Base-by-base conservation (phyloP, 2,888 invertebrate species). In the Drosophila lacicola region DNA sequence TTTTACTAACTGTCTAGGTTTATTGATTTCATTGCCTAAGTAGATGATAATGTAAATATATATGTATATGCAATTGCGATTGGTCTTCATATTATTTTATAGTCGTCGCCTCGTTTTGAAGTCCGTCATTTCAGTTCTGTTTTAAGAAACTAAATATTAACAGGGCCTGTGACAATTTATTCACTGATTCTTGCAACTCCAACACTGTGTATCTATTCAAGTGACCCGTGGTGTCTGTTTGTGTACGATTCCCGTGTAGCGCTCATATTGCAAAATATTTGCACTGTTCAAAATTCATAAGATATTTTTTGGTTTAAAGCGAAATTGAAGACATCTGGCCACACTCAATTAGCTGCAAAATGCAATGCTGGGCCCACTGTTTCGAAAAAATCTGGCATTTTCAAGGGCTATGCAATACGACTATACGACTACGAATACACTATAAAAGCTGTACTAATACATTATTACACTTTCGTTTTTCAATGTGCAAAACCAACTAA, bases 401-500 rank as follows among this genome's bases (percentile, higher is more conserved):
- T 51, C 17, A 29, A 68, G 19, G 50, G 39, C 50, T 53, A 47
- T n/a, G 46, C 42, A n/a, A n/a, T n/a, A n/a, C n/a, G n/a, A n/a
- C n/a, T n/a, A 39, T 64, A 68, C 60, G 33, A 70, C 45, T 68
- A 42, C 39, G 53, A 56, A 17, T 46, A 36, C 25, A 66, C 37
- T 61, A 69, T 51, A 51, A 37, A 51, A 51, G 25, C 50, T 51
- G 37, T 25, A 37, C 37, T 51, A 37, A 4, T 25, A 37, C 11
- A 69, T 61, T 21, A 41, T 55, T 61, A 37, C 61, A 60, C 34
- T 36, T 49, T 37, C 50, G 33, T 51, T 58, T 54, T 50, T 34
- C 10, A 47, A 67, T 67, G 70, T 70, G 49, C 67, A 60, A 34
- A 57, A 54, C 62, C 67, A 69, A 53, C 42, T 57, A 50, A 71